A percentile compares a stretch with the other conserved stretches of the same genome.
These are phyloP conservation scores for Irena cyanogastra DNA, from an alignment of 2,113 vertebrate species.

Conservation along the genomic window DNA sequence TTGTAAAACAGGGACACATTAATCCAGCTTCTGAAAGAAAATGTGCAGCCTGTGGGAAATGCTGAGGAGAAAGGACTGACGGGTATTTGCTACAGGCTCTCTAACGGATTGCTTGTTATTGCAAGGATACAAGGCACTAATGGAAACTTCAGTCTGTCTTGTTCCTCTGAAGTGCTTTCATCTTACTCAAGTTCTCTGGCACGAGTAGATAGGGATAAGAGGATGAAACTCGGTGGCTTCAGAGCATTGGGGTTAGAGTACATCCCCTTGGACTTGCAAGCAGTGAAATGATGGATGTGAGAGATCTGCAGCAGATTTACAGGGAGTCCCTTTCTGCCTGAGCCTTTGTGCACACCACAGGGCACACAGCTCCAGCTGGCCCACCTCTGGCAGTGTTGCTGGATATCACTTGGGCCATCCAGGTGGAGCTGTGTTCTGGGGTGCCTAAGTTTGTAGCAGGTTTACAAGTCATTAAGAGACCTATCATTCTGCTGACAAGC, in stretches of 20 bases:
- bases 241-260: neutral
- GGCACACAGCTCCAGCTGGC: neutral
- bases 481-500: neutral
- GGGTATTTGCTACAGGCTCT: neutral
- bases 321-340: neutral
- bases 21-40: slow-evolving; percentile 1
- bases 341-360: neutral
- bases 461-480: neutral
- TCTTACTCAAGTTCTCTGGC: neutral
- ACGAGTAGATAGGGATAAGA: neutral
- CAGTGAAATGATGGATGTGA: neutral
- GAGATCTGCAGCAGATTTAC: neutral
- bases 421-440: neutral
- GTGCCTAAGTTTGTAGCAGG: neutral
- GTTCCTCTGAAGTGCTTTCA: slow-evolving; percentile 22
- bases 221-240: neutral
- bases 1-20: neutral
- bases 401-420: neutral
- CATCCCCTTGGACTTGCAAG: neutral
- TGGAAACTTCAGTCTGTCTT: neutral
- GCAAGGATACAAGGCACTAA: neutral
- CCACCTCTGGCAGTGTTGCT: accelerated
- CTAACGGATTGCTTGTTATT: slow-evolving; percentile 36
- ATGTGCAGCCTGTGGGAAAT: neutral
- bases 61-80: neutral